Evolutionary conservation across 2,797 vertebrate genomes (phyloP).

Genomic region (Argyrosomus regius): DNA sequence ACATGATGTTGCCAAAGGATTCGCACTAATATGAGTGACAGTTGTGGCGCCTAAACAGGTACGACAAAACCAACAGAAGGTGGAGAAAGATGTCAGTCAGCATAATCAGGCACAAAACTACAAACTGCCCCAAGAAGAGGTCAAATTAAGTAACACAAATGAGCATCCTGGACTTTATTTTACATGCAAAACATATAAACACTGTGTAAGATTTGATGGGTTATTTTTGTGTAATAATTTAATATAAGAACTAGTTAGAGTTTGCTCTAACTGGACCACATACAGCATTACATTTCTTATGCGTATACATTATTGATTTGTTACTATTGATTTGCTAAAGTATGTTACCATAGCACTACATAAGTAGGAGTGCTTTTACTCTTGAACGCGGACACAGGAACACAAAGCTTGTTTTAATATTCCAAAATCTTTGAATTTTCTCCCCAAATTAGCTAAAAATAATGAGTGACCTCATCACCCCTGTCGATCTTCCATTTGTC

Average conservation of each 20-base stretch:
- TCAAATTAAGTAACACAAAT: too few relatives aligned
- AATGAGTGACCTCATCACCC: constrained; percentile 14
- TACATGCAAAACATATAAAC: not conserved
- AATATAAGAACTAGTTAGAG: not conserved
- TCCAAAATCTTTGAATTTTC: not conserved
- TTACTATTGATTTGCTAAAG: too few relatives aligned
- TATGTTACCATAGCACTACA: not conserved
- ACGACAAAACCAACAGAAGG: not conserved
- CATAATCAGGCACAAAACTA: not conserved
- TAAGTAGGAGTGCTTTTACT: not conserved
- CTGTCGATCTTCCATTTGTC: constrained; percentile 24
- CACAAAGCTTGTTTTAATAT: not conserved
- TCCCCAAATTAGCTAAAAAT: constrained; percentile 9
- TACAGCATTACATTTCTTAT: not conserved
- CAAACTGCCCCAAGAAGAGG: not conserved
- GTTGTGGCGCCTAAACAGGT: too few relatives aligned
- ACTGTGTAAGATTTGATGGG: not conserved
- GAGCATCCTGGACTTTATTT: not conserved
- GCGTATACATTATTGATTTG: too few relatives aligned
- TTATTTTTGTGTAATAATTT: too few relatives aligned
- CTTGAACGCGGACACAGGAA: not conserved
- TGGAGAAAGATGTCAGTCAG: not conserved
- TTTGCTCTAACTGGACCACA: not conserved
- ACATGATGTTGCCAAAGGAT: too few relatives aligned
- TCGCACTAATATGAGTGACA: too few relatives aligned